Percentiles rank a stretch among this genome's conserved stretches.
phyloP scores from a whole-genome alignment of 2,797 vertebrate species.

The Lateolabrax maculatus region DNA sequence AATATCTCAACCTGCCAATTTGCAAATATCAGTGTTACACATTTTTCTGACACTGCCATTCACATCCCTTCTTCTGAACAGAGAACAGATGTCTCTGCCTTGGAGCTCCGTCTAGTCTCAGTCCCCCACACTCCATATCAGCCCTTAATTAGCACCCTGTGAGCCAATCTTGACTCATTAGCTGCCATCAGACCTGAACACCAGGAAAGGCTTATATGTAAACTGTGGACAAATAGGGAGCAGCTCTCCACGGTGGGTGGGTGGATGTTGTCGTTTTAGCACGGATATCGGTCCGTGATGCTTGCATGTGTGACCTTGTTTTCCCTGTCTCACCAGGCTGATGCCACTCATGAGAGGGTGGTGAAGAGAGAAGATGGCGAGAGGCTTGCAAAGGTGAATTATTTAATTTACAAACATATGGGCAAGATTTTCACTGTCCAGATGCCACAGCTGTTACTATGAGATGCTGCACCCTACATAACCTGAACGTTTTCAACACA shows the following conservation, averaged over 20 bases:
- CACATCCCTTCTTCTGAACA: slow-evolving; percentile 33
- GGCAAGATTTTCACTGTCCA: neutral
- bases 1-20: slow-evolving; percentile 33
- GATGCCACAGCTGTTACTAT: neutral
- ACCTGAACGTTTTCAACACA: neutral
- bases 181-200: slow-evolving; percentile 41
- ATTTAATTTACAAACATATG: neutral
- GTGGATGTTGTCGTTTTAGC: slow-evolving; percentile 16
- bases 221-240: slow-evolving; percentile 38
- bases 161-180: slow-evolving; percentile 53
- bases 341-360: slow-evolving; percentile 91
- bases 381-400: slow-evolving; percentile 91
- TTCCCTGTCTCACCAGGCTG: slow-evolving; percentile 84
- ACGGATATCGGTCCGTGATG: neutral
- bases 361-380: slow-evolving; percentile 95
- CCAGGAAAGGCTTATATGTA: slow-evolving; percentile 23
- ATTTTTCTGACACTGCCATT: slow-evolving; percentile 29
- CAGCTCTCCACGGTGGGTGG: neutral
- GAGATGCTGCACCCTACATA: neutral
- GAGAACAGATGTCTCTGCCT: slow-evolving; percentile 61
- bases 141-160: slow-evolving; percentile 52
- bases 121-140: slow-evolving; percentile 28
- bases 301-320: slow-evolving; percentile 27
- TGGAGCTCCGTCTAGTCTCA: slow-evolving; percentile 35
- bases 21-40: slow-evolving; percentile 33